Evolutionary conservation across 92 coral and sea anemone genomes (phyloP).

Genomic region (Montipora capitata): DNA sequence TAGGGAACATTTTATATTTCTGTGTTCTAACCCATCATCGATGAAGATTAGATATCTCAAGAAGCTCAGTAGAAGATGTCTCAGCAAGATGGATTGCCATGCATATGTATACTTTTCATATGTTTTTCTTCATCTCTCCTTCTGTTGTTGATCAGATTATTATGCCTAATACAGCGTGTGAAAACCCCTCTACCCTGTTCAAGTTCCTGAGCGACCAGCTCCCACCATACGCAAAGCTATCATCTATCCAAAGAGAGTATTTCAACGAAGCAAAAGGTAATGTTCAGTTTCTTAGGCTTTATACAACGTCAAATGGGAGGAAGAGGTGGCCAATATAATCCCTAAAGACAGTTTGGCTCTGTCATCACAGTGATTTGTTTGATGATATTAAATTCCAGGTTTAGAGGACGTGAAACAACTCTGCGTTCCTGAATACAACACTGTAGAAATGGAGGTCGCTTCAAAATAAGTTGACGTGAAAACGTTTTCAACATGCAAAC

Average conservation of each 20-base stretch:
- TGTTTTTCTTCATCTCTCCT: background rate
- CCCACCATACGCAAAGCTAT: slow-evolving; percentile 82
- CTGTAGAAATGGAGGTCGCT: slow-evolving; percentile 97
- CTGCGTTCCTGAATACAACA: slow-evolving; percentile 91
- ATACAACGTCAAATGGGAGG: slow-evolving; percentile 7
- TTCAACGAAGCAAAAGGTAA: slow-evolving; percentile 96
- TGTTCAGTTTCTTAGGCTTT: background rate
- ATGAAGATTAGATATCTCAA: slow-evolving; percentile 1
- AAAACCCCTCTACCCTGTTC: slow-evolving; percentile 83
- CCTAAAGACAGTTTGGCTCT: slow-evolving; percentile 2
- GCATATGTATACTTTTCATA: background rate
- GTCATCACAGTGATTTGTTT: slow-evolving; percentile 8
- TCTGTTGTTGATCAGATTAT: slow-evolving; percentile 72
- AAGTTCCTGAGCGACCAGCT: slow-evolving; percentile 91
- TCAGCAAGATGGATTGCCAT: background rate
- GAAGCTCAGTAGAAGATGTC: slow-evolving; percentile 7
- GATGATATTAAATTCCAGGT: slow-evolving; percentile 69
- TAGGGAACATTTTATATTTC: background rate
- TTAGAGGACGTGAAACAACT: slow-evolving; percentile 92
- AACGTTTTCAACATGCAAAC: background rate
- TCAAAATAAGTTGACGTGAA: slow-evolving; percentile 81
- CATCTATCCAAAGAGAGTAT: slow-evolving; percentile 94
- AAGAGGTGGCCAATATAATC: slow-evolving; percentile 3
- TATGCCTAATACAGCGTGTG: slow-evolving; percentile 93
- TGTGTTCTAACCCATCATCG: too few species aligned